Conservation (phyloP, 1,140 invertebrate species). For the Tachypleus tridentatus region DNA sequence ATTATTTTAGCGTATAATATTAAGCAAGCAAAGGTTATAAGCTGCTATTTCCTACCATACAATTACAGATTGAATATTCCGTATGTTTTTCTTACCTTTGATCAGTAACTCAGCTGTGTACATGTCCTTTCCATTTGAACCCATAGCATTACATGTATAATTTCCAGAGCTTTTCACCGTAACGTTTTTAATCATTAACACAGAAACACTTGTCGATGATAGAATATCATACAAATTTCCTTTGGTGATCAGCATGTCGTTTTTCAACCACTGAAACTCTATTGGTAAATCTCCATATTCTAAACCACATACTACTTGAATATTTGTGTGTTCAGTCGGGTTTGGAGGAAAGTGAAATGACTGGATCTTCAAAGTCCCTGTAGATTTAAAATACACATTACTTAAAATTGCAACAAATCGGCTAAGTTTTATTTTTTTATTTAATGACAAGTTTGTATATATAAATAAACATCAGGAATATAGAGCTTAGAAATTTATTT, state of each 20-base stretch:
- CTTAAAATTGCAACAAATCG: too few relatives aligned
- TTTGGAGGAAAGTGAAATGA: conserved; percentile 14
- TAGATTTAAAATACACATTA: too few relatives aligned
- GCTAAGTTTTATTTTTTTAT: too few relatives aligned
- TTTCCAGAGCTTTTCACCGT: conserved; percentile 37
- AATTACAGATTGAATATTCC: too few relatives aligned
- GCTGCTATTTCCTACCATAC: too few relatives aligned
- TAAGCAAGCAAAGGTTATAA: too few relatives aligned
- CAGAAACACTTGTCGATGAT: conserved; percentile 13
- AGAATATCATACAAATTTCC: conserved; percentile 7
- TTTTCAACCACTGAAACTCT: conserved; percentile 12
- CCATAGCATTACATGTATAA: conserved; percentile 48
- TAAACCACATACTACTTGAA: conserved; percentile 10
- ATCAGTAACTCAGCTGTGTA: conserved; percentile 20
- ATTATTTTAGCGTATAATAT: too few relatives aligned
- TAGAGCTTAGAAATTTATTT: too few relatives aligned
- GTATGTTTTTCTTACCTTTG: conserved; percentile 12
- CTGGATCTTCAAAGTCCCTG: conserved; percentile 5
- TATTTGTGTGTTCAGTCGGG: conserved; percentile 10
- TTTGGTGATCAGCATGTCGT: conserved; percentile 4
- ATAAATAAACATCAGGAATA: too few relatives aligned
- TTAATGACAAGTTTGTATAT: too few relatives aligned
- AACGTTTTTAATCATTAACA: conserved; percentile 33
- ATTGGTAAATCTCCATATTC: conserved; percentile 2
- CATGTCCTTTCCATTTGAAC: conserved; percentile 30